Conservation (phyloP, 2,888 invertebrate genomes). For the Ichneumon xanthorius region DNA sequence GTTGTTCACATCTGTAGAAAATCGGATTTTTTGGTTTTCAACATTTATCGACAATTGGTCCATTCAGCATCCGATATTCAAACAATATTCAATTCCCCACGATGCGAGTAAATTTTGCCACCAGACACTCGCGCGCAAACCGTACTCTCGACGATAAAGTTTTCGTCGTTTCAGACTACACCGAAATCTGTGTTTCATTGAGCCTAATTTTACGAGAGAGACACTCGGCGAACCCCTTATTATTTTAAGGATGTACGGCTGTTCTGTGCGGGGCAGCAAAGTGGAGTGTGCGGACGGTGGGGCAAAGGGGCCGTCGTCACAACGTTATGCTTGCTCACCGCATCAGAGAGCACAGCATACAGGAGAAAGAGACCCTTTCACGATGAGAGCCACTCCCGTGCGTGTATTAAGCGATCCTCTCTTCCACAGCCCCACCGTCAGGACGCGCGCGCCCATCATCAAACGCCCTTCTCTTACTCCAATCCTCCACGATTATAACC, state of each 20-base stretch:
- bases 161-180: neutral
- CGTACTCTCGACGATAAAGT: neutral
- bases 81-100: neutral
- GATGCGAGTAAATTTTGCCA: neutral
- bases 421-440: constrained; percentile 48
- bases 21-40: neutral
- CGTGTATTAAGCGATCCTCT: constrained; percentile 63
- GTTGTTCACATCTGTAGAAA: neutral
- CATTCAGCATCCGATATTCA: neutral
- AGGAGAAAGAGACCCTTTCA: constrained; percentile 57
- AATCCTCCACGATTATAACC: constrained; percentile 67
- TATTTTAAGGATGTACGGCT: constrained; percentile 59
- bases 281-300: constrained; percentile 39
- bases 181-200: constrained; percentile 49
- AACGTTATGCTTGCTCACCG: constrained; percentile 48
- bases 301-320: constrained; percentile 16
- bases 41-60: neutral
- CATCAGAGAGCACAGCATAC: constrained; percentile 18
- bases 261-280: constrained; percentile 34
- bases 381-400: constrained; percentile 62
- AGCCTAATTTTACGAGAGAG: constrained; percentile 59
- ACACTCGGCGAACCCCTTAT: constrained; percentile 61
- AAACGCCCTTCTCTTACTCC: constrained; percentile 64
- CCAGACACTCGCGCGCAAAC: neutral
- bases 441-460: constrained; percentile 63